A percentile compares a stretch with the other conserved stretches of the same genome.
phyloP scores from a whole-genome alignment of 2,888 invertebrate genomes.

The Isoperla grammatica region DNA sequence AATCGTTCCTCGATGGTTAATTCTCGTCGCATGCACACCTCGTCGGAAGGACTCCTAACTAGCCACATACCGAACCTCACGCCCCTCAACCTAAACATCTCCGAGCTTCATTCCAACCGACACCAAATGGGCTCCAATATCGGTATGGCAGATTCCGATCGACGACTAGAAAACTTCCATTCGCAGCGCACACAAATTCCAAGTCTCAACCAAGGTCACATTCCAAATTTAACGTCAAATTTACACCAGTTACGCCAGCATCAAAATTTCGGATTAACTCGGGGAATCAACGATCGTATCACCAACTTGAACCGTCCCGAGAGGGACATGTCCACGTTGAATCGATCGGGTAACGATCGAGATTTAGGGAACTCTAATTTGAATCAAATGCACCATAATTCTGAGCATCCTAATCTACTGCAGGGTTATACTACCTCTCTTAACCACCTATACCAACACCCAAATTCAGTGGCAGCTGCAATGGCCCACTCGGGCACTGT shows the following conservation, averaged over 20 bases:
- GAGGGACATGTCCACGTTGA: conserved; percentile 20
- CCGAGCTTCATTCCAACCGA: conserved; percentile 23
- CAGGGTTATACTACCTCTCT: conserved; percentile 25
- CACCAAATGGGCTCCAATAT: conserved; percentile 20
- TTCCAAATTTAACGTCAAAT: conserved; percentile 12
- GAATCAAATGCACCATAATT: conserved; percentile 20
- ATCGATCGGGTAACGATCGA: conserved; percentile 12
- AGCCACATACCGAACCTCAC: conserved; percentile 21
- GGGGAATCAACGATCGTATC: conserved; percentile 8
- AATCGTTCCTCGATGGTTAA: conserved; percentile 16
- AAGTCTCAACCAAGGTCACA: conserved; percentile 12
- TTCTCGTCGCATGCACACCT: conserved; percentile 10
- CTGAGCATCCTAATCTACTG: conserved; percentile 14
- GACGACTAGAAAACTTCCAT: conserved; percentile 7
- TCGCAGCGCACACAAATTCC: background rate
- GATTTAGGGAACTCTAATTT: conserved; percentile 8
- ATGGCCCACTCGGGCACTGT: conserved; percentile 27
- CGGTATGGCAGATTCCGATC: background rate
- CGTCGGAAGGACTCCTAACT: conserved; percentile 15
- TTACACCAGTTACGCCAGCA: conserved; percentile 22
- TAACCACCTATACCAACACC: conserved; percentile 25
- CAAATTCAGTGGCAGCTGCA: conserved; percentile 27
- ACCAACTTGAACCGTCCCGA: conserved; percentile 6
- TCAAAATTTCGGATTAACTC: conserved; percentile 17
- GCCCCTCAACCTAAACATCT: conserved; percentile 28